phyloP scores from a whole-genome alignment of 2,797 vertebrate genomes.

The Leucoraja ocellata region DNA sequence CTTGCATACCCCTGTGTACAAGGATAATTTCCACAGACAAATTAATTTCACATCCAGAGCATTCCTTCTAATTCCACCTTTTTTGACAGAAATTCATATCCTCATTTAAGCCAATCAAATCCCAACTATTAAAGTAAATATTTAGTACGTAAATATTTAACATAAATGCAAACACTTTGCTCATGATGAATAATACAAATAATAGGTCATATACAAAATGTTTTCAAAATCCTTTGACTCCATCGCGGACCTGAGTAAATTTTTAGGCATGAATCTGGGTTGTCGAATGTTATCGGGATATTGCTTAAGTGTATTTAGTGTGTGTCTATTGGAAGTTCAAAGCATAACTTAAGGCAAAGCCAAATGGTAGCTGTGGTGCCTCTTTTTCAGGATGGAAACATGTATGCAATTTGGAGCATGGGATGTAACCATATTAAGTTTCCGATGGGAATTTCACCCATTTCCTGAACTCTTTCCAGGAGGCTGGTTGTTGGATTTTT shows the following conservation, averaged over 20 bases:
- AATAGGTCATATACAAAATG: background rate
- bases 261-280: background rate
- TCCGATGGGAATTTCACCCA: conserved; percentile 5
- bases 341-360: background rate
- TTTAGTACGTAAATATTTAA: background rate
- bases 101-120: background rate
- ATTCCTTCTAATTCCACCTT: background rate
- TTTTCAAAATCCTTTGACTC: background rate
- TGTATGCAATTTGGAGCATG: background rate
- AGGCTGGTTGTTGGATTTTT: background rate
- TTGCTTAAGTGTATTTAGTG: background rate
- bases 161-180: background rate
- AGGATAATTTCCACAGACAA: background rate
- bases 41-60: background rate
- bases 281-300: background rate
- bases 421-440: conserved; percentile 10
- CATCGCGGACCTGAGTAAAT: background rate
- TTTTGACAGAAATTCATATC: background rate
- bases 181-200: background rate
- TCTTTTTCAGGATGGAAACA: background rate
- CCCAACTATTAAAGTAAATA: background rate
- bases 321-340: background rate
- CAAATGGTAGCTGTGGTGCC: background rate
- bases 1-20: background rate
- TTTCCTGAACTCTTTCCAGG: background rate